Conservation (phyloP, 2,888 invertebrate genomes). For the Lithophane ornitopus region DNA sequence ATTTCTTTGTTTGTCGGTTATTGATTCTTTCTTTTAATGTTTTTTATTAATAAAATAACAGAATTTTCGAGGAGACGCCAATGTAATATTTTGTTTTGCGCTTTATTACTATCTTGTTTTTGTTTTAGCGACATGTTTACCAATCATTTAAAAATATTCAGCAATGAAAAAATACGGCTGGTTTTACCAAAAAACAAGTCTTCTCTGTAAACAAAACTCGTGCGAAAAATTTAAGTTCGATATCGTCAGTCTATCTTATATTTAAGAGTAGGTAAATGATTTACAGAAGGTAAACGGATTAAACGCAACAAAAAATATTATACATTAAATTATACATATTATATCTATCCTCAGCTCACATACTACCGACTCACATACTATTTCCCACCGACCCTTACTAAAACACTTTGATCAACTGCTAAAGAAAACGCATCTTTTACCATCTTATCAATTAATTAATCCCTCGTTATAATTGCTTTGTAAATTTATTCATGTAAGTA, state of each 20-base stretch:
- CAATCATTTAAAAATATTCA: neutral
- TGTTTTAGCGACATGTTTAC: neutral
- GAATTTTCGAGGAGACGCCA: neutral
- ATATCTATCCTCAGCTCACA: no score
- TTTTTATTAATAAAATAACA: neutral
- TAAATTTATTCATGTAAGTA: slow-evolving; percentile 43
- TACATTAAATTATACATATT: no score
- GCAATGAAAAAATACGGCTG: no score
- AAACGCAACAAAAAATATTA: neutral
- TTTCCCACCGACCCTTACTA: neutral
- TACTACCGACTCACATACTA: neutral
- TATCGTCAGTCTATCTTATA: neutral
- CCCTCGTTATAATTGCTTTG: slow-evolving; percentile 12
- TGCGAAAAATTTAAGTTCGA: neutral
- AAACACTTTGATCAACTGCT: neutral
- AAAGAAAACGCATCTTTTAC: slow-evolving; percentile 8
- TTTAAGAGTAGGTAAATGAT: neutral
- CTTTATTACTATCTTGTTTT: neutral
- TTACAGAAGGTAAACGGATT: neutral
- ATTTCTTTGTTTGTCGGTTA: slow-evolving; percentile 9
- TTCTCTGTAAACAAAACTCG: neutral
- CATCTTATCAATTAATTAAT: slow-evolving; percentile 9
- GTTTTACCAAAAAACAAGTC: neutral
- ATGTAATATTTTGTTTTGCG: neutral
- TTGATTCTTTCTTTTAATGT: neutral